Base-by-base conservation (phyloP, 2,888 invertebrate genomes). In the Melinaea menophilus region DNA sequence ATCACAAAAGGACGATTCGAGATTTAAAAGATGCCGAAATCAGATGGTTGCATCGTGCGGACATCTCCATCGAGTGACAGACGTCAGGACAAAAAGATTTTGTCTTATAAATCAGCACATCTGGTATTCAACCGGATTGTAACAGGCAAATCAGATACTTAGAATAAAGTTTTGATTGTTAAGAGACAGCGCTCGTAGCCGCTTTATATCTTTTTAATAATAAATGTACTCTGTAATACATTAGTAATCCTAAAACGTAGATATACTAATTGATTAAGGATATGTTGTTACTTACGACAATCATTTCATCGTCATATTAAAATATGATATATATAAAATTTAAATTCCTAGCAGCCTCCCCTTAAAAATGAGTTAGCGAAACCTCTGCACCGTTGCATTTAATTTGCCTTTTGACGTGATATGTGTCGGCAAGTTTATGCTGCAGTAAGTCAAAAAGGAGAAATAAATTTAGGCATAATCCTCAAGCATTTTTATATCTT, bases 11-110 rank as follows among this genome's bases (percentile, higher is more conserved):
- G 66, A 71, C 41, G 67, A 66, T 61, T 74, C 77, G 75, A 76
- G 76, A 79, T 82, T 79, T 80, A 80, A 84, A 84, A 83, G 88
- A 86, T 83, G 82, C 87, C 87, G 86, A 88, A 87, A 87, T 86
- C 81, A 84, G 86, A 86, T 86, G 76, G 75, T 69, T 70, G 72
- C 72, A 75, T 75, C 79, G 76, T 67, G 75, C 73, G 73, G 79
- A 87, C 87, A 82, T 85, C 88, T 87, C 82, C 85, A 86, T 87
- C 82, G 74, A 72, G 73, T 77, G 81, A 79, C 78, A 75, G 75
- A 75, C 73, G 79, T 80, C 80, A 75, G 73, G 75, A 78, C 80
- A 83, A 85, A 82, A 82, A 81, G 81, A 78, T 76, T 82, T 79
- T 79, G 82, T 82, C 81, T 86, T 85, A 83, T 84, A 87, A 88